These are phyloP conservation scores for Sphaeridia pumilis DNA, from an alignment of 2,888 invertebrate species.

Conservation along the genomic window DNA sequence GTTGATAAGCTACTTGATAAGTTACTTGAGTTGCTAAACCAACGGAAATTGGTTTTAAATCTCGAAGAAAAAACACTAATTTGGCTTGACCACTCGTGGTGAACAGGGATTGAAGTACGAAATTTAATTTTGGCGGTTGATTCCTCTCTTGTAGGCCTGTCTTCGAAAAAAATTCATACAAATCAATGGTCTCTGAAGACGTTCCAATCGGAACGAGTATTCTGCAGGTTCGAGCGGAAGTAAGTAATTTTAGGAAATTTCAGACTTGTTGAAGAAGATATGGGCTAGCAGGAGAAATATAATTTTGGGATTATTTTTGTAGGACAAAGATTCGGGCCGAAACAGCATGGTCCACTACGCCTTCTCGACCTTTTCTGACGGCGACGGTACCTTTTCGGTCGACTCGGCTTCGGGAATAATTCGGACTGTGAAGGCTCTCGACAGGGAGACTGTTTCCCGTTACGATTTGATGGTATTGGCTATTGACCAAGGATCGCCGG, in stretches of 20 bases:
- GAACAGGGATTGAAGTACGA: no score
- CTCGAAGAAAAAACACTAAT: no score
- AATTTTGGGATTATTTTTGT: no score
- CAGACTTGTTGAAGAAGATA: neutral
- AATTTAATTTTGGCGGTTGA: no score
- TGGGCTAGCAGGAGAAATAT: no score
- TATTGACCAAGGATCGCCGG: constrained; percentile 75
- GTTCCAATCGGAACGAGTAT: constrained; percentile 43
- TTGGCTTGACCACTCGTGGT: no score
- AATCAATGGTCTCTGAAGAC: constrained; percentile 46
- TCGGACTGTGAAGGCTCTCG: constrained; percentile 66
- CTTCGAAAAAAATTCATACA: constrained; percentile 38
- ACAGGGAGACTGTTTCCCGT: constrained; percentile 74
- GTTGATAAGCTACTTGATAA: no score
- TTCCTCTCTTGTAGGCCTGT: constrained; percentile 21
- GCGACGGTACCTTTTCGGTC: constrained; percentile 81
- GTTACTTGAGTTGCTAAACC: no score
- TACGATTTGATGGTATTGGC: constrained; percentile 80
- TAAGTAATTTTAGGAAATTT: constrained; percentile 17
- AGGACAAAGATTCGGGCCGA: constrained; percentile 33
- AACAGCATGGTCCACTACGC: constrained; percentile 33
- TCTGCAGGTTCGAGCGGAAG: constrained; percentile 38
- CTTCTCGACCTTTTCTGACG: constrained; percentile 41
- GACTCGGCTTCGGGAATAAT: constrained; percentile 87
- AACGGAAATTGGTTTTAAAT: no score